Conservation (phyloP, 2,113 vertebrate species). For the Nematolebias whitei region DNA sequence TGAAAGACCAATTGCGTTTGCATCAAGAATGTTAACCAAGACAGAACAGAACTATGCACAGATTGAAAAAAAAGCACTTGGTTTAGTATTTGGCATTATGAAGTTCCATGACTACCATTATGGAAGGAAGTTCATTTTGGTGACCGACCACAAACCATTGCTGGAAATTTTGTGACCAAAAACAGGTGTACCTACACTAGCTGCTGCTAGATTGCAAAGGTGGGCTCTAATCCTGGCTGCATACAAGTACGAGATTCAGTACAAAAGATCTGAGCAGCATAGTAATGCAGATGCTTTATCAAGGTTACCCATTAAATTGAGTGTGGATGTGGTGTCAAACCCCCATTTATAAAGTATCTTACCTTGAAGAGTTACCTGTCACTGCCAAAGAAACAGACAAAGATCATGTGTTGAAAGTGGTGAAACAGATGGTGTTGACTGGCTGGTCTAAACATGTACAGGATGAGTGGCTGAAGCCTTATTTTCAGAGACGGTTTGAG, state of each 20-base stretch:
- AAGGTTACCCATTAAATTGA: neutral
- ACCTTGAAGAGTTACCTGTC: neutral
- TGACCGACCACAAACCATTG: constrained; percentile 16
- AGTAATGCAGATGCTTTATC: neutral
- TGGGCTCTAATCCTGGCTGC: constrained; percentile 8
- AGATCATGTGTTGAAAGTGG: neutral
- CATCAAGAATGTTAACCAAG: neutral
- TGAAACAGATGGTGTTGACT: neutral
- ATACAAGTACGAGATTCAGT: constrained; percentile 9
- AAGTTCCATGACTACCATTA: constrained; percentile 11
- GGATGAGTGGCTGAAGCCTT: neutral
- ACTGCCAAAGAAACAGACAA: neutral
- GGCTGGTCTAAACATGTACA: neutral
- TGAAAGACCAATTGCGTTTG: constrained; percentile 2
- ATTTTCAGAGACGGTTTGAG: neutral
- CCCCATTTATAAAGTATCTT: neutral
- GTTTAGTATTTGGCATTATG: constrained; percentile 5
- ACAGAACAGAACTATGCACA: neutral
- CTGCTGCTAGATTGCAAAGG: neutral
- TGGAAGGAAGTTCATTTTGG: constrained; percentile 1
- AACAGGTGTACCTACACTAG: neutral
- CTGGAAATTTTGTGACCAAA: constrained; percentile 8
- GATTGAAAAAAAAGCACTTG: constrained; percentile 7
- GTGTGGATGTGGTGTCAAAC: neutral
- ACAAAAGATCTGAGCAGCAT: neutral